A percentile compares a stretch with the other conserved stretches of the same genome.
Evolutionary conservation across 2,797 vertebrate species (phyloP).

Genomic region (Typhlichthys eigenmanni): DNA sequence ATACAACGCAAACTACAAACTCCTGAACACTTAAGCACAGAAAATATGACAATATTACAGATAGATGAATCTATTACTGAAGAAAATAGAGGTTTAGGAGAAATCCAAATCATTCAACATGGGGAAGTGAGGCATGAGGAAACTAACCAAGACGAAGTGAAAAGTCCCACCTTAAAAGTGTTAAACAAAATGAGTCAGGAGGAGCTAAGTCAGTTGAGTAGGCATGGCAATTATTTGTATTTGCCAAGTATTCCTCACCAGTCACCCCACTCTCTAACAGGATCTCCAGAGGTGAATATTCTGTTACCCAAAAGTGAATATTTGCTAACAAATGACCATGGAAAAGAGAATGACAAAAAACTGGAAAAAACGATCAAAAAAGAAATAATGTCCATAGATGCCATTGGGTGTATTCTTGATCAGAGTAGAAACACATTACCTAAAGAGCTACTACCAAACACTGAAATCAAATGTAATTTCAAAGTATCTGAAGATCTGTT

Average conservation of each 20-base stretch:
- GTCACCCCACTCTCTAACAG: background rate
- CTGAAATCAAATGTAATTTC: slow-evolving; percentile 10
- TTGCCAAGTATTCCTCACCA: slow-evolving; percentile 1
- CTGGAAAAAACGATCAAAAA: slow-evolving; percentile 12
- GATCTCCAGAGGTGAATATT: slow-evolving; percentile 8
- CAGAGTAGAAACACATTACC: slow-evolving; percentile 5
- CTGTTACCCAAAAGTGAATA: slow-evolving; percentile 5
- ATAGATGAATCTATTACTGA: background rate
- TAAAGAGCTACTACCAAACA: slow-evolving; percentile 12
- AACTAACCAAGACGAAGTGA: background rate
- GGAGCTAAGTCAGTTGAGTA: slow-evolving; percentile 10
- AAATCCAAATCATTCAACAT: background rate
- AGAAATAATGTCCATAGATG: background rate
- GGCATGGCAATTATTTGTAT: background rate
- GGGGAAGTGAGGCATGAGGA: background rate
- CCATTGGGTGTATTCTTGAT: background rate
- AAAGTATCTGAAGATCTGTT: background rate
- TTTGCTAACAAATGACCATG: background rate
- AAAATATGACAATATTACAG: background rate
- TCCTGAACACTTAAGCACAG: background rate
- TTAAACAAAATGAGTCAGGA: slow-evolving; percentile 21
- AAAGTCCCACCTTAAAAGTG: background rate
- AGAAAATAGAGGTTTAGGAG: background rate
- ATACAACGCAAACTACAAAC: background rate
- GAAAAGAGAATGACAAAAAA: background rate